Base-by-base conservation (phyloP, 2,113 vertebrate species). In the Melanerpes formicivorus region DNA sequence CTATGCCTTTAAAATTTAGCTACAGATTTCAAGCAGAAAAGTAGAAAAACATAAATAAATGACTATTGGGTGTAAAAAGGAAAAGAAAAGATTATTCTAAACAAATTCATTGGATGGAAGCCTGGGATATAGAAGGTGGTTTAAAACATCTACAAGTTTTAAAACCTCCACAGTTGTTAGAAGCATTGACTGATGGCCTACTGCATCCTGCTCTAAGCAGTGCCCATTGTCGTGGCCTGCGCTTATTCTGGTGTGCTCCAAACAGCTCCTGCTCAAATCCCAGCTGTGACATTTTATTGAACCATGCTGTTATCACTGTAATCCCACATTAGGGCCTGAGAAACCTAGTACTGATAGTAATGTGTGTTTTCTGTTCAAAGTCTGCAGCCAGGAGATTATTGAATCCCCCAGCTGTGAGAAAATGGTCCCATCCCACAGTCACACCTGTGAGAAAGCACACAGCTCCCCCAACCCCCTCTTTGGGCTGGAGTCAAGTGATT, bases 191-290 rank as follows among this genome's bases (percentile, higher is more conserved):
- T 81, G 23, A 79, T 90, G 81, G 71, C 44, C 46, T 58, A 11
- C 29, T 78, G 76, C 85, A 44, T 90, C 80, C 58, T 67, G 62
- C 58, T 78, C 22, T 54, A 37, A 86, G 80, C 70, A 58, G 58
- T 10, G 75, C 74, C 23, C 5, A 0, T 52, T 62, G 46, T 34
- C 5, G 0, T 48, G 58, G 54, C 48, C 80, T 40, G 60, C 11
- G 60, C 48, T 88, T 88, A n/a, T 4, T 0, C 77, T 75, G 63
- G n/a, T 81, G 34, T 23, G 40, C 50, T 81, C 70, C 60, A 48
- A 90, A 60, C 59, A 92, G 44, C 65, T 88, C 58, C 76, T 71
- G 54, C 66, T 86, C 86, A 96, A 78, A 93, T 91, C 70, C 83
- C 55, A 80, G n/a, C 48, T 74, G 62, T 40, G 37, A 44, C 54